Percentiles rank a stretch among this genome's conserved stretches.
phyloP scores from a whole-genome alignment of 2,888 invertebrate species.

The Anthrax anthrax region DNA sequence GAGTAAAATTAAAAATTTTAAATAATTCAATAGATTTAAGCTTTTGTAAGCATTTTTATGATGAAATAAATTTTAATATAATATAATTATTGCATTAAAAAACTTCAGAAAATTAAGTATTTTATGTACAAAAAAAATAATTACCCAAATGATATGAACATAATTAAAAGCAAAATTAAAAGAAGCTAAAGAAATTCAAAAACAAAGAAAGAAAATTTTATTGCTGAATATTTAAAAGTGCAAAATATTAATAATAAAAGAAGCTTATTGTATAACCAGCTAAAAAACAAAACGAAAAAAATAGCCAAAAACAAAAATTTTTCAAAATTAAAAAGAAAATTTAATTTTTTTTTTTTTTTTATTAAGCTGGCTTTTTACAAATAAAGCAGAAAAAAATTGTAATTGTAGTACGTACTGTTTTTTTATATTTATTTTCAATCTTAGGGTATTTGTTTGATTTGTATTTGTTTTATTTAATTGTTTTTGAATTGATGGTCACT shows the following conservation, averaged over 20 bases:
- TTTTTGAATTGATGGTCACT: slow-evolving; percentile 17
- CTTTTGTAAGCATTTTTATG: too few relatives aligned
- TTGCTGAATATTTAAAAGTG: background rate
- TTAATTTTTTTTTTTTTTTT: background rate
- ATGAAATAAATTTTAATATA: too few relatives aligned
- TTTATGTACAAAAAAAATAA: too few relatives aligned
- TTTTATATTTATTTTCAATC: slow-evolving; percentile 3
- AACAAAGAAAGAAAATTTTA: background rate
- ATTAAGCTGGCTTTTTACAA: background rate
- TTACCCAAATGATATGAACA: too few relatives aligned
- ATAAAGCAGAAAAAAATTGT: background rate
- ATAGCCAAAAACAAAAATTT: too few relatives aligned
- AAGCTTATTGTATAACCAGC: too few relatives aligned
- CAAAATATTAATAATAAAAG: too few relatives aligned
- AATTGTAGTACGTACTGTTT: slow-evolving; percentile 14
- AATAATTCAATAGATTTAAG: too few relatives aligned
- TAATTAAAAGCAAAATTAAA: background rate
- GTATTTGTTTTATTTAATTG: slow-evolving; percentile 9
- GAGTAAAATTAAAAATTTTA: too few relatives aligned
- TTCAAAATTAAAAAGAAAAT: background rate
- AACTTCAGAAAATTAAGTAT: too few relatives aligned
- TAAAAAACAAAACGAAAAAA: background rate
- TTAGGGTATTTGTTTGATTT: slow-evolving; percentile 9
- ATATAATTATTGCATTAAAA: too few relatives aligned
- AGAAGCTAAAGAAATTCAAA: background rate